Percentiles rank a stretch among this genome's conserved stretches.
phyloP scores from a whole-genome alignment of 1,140 invertebrate species.

The Eubasilissa regina region DNA sequence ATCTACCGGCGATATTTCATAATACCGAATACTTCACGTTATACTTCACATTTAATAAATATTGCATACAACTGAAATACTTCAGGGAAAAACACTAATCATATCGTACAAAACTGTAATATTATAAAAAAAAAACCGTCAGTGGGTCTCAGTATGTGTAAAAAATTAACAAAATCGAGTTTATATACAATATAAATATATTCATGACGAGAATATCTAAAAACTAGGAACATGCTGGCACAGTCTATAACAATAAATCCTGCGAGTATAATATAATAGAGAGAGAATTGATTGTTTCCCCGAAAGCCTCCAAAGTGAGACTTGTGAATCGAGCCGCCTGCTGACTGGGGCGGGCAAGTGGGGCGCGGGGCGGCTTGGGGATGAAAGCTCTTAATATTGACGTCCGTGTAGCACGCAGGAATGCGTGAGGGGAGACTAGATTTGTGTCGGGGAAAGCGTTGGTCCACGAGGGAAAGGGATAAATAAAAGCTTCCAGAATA shows the following conservation, averaged over 20 bases:
- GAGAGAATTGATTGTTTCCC: constrained; percentile 53
- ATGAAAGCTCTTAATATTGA: constrained; percentile 57
- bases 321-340: constrained; percentile 39
- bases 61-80: no score
- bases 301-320: constrained; percentile 45
- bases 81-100: no score
- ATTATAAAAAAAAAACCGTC: no score
- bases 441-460: constrained; percentile 55
- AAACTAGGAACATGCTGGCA: constrained; percentile 9
- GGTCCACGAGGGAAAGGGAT: constrained; percentile 52
- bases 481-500: constrained; percentile 54
- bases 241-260: constrained; percentile 35
- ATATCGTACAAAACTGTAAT: no score
- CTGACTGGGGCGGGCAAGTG: constrained; percentile 11
- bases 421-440: constrained; percentile 58
- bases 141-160: no score
- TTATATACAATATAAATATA: no score
- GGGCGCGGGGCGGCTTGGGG: constrained; percentile 31
- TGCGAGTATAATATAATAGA: constrained; percentile 32
- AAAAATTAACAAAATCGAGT: no score
- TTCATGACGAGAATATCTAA: constrained; percentile 3
- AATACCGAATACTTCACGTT: no score
- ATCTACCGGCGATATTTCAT: no score
- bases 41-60: no score
- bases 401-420: constrained; percentile 57